Evolutionary conservation across 2,113 vertebrate species (phyloP).

Genomic region (Falcunculus frontatus): DNA sequence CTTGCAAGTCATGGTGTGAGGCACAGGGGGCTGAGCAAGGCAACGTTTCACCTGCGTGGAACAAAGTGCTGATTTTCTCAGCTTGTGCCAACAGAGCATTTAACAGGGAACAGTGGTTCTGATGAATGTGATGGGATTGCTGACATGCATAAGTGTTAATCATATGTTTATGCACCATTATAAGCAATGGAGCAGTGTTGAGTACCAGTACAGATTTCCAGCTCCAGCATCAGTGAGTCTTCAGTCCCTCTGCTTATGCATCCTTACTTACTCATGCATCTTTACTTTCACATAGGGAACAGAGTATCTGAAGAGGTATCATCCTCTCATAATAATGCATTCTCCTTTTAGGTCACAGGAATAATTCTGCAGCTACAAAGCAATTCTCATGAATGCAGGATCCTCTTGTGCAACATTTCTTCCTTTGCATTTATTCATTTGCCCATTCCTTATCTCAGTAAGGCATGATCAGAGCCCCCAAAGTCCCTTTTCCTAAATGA

Average conservation of each 20-base stretch:
- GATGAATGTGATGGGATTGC: neutral
- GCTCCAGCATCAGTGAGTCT: neutral
- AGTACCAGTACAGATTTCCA: neutral
- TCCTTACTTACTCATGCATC: neutral
- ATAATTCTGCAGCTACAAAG: neutral
- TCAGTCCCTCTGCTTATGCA: neutral
- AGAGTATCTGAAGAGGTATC: neutral
- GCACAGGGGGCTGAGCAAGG: neutral
- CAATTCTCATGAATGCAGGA: neutral
- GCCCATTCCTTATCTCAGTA: neutral
- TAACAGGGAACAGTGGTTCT: neutral
- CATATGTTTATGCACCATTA: neutral
- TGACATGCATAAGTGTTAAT: neutral
- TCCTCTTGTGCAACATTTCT: neutral
- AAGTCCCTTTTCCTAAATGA: constrained; percentile 12
- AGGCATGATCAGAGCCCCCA: neutral
- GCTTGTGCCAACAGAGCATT: neutral
- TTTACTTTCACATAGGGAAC: neutral
- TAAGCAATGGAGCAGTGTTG: neutral
- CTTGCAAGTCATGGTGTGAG: neutral
- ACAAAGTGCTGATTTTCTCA: neutral
- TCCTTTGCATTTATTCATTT: neutral
- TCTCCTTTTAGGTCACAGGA: neutral
- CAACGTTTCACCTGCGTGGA: neutral
- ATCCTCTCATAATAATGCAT: neutral